phyloP scores from a whole-genome alignment of 1,140 invertebrate genomes.

The Hycleus cichorii region DNA sequence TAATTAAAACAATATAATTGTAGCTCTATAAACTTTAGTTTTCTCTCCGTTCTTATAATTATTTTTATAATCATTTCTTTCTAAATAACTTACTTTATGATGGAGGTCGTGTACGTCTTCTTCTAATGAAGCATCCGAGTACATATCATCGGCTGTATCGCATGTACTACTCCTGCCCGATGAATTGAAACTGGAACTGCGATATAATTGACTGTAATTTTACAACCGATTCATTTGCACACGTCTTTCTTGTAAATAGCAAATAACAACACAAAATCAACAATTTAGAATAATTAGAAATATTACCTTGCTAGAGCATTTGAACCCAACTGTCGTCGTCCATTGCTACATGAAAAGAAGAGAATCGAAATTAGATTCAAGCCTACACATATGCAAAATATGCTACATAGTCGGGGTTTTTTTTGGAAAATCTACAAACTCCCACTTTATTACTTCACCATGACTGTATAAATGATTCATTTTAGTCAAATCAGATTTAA shows the following conservation, averaged over 20 bases:
- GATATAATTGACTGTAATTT: slow-evolving; percentile 71
- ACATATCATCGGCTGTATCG: slow-evolving; percentile 85
- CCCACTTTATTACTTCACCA: too few species aligned
- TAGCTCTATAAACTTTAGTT: too few species aligned
- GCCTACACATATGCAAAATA: too few species aligned
- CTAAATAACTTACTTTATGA: slow-evolving; percentile 62
- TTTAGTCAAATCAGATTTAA: too few species aligned
- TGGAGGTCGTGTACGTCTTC: slow-evolving; percentile 87
- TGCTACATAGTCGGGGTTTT: too few species aligned
- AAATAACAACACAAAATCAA: slow-evolving; percentile 13
- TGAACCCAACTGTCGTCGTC: slow-evolving; percentile 66
- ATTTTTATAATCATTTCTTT: not conserved
- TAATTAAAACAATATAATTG: too few species aligned
- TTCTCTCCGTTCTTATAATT: too few species aligned
- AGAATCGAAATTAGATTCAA: not conserved
- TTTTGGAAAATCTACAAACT: too few species aligned
- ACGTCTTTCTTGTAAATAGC: not conserved
- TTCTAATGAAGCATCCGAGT: slow-evolving; percentile 82
- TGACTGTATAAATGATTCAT: too few species aligned
- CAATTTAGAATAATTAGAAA: not conserved
- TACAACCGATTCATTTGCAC: slow-evolving; percentile 1
- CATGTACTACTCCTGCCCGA: slow-evolving; percentile 81
- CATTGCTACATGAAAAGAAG: slow-evolving; percentile 59
- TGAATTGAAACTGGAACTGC: slow-evolving; percentile 84
- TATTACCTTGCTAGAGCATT: slow-evolving; percentile 79